These are phyloP conservation scores for Chionoecetes opilio DNA, from an alignment of 1,140 invertebrate species.

Conservation along the genomic window DNA sequence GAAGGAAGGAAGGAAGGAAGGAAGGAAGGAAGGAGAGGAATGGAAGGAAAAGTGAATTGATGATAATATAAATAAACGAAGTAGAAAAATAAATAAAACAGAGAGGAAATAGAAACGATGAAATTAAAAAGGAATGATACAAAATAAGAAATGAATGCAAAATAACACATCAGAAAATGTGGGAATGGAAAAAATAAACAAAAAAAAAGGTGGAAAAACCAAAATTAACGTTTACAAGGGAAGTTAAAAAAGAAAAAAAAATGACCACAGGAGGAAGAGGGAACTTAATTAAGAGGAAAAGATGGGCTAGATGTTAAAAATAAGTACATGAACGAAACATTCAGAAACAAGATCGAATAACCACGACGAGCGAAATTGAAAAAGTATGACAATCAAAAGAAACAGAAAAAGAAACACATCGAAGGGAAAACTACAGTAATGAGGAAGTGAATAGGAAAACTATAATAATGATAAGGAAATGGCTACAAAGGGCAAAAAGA, in stretches of 20 bases:
- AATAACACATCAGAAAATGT: background rate
- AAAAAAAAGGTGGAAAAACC: too few relatives aligned
- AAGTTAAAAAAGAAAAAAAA: too few relatives aligned
- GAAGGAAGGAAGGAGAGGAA: background rate
- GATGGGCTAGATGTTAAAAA: too few relatives aligned
- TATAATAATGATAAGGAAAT: background rate
- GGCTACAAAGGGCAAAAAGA: background rate
- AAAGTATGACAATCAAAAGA: background rate
- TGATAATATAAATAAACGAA: background rate
- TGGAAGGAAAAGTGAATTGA: background rate
- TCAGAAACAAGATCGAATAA: background rate
- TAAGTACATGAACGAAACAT: too few relatives aligned
- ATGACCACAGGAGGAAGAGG: too few relatives aligned
- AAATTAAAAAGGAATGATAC: background rate
- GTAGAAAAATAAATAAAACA: background rate
- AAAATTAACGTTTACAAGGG: too few relatives aligned
- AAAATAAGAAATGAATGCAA: background rate
- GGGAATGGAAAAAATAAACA: too few relatives aligned
- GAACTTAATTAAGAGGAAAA: too few relatives aligned
- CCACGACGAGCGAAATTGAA: background rate
- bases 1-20: background rate
- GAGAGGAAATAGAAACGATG: background rate
- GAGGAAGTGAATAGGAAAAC: background rate
- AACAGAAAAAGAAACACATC: background rate
- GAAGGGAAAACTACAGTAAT: background rate